Conservation (phyloP, 2,888 invertebrate species). For the Drosophila peninsularis region DNA sequence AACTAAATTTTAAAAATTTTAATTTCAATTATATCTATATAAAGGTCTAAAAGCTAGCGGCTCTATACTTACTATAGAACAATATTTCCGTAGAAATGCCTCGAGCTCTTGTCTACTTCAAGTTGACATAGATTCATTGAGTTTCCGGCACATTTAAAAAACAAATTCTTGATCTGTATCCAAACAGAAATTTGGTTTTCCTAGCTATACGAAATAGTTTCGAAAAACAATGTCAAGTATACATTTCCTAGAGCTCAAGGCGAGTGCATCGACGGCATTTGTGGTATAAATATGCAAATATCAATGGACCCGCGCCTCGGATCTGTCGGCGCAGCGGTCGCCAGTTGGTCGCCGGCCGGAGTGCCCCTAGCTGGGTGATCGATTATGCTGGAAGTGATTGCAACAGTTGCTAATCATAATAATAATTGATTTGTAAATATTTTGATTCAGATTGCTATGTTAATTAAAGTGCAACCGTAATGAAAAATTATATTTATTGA, state of each 20-base stretch:
- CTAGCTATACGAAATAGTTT: neutral
- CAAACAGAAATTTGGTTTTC: slow-evolving; percentile 15
- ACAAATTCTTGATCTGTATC: slow-evolving; percentile 5
- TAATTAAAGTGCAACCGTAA: slow-evolving; percentile 60
- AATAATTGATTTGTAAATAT: slow-evolving; percentile 79
- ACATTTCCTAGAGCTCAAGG: slow-evolving; percentile 15
- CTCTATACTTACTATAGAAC: neutral
- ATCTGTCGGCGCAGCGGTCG: slow-evolving; percentile 40
- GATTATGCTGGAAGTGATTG: slow-evolving; percentile 72
- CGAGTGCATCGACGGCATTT: slow-evolving; percentile 34
- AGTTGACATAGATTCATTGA: slow-evolving; percentile 5
- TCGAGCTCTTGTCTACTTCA: neutral
- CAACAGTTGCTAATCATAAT: slow-evolving; percentile 62
- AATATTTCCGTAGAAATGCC: neutral
- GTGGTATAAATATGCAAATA: slow-evolving; percentile 57
- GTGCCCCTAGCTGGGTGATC: slow-evolving; percentile 72
- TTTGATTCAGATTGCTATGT: slow-evolving; percentile 64
- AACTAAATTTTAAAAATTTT: too few relatives aligned
- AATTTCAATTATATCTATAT: neutral
- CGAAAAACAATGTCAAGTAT: slow-evolving; percentile 6
- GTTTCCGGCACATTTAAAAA: slow-evolving; percentile 3
- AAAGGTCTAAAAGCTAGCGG: neutral
- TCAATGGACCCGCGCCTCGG: slow-evolving; percentile 31
- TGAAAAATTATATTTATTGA: slow-evolving; percentile 47
- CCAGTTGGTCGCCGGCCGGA: slow-evolving; percentile 44